Evolutionary conservation across 2,113 vertebrate genomes (phyloP).

Genomic region (Pterocles burchelli): DNA sequence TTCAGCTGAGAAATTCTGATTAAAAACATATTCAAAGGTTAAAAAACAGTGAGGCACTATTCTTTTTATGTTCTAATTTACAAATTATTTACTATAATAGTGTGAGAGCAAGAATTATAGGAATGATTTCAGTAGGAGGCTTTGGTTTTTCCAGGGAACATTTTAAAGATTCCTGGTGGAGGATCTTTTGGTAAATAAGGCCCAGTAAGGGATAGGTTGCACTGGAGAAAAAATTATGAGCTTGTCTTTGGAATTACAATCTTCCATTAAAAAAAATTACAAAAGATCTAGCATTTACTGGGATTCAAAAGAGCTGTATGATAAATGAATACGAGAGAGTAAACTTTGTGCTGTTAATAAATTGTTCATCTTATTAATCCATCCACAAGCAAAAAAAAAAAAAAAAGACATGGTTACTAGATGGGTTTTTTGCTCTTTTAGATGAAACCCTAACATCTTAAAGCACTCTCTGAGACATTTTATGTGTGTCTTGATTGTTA

Average conservation of each 20-base stretch:
- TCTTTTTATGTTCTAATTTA: not conserved
- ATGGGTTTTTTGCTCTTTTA: not conserved
- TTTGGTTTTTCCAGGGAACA: not conserved
- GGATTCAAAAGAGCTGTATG: not conserved
- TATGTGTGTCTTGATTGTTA: slow-evolving; percentile 43
- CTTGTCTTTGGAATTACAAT: not conserved
- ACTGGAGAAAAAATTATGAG: not conserved
- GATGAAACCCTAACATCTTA: not conserved
- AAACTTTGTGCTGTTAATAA: not conserved
- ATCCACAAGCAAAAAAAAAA: not conserved
- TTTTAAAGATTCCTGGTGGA: not conserved
- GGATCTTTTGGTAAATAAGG: not conserved
- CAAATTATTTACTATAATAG: not conserved
- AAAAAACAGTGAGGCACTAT: not conserved
- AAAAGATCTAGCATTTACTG: not conserved
- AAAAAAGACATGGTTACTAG: not conserved
- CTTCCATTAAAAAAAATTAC: not conserved
- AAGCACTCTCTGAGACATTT: slow-evolving; percentile 7
- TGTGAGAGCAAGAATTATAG: not conserved
- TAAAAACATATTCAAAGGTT: not conserved
- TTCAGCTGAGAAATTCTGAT: not conserved
- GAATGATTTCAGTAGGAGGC: not conserved
- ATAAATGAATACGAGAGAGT: not conserved
- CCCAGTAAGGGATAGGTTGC: not conserved
- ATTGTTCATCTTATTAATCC: not conserved